phyloP scores from a whole-genome alignment of 2,797 vertebrate species.

The Sebastes taczanowskii region DNA sequence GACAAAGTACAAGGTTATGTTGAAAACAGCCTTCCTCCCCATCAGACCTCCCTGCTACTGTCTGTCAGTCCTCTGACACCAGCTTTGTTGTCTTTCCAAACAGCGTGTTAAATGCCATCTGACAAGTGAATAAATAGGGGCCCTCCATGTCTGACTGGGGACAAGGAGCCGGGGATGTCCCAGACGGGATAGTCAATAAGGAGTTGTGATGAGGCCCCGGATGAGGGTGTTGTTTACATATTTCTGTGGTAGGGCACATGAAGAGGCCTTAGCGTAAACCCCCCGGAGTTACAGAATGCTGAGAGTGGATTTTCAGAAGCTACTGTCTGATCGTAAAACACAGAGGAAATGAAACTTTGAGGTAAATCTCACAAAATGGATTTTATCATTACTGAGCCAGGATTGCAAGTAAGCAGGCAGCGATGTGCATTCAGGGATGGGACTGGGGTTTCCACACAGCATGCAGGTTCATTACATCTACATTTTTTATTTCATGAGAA shows the following conservation, averaged over 20 bases:
- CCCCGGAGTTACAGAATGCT: background rate
- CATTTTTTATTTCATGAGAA: background rate
- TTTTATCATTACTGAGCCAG: background rate
- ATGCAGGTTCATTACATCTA: background rate
- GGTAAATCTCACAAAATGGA: slow-evolving; percentile 5
- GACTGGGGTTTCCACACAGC: background rate
- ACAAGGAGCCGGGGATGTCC: slow-evolving; percentile 1
- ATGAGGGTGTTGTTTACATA: slow-evolving; percentile 45
- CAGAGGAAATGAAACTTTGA: slow-evolving; percentile 42
- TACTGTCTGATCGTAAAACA: background rate
- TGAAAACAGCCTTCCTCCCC: background rate
- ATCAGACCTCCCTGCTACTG: slow-evolving; percentile 11
- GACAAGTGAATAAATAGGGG: slow-evolving; percentile 62
- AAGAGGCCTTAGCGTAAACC: slow-evolving; percentile 6
- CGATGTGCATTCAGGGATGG: background rate
- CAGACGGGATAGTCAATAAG: slow-evolving; percentile 18
- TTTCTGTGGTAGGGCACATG: slow-evolving; percentile 16
- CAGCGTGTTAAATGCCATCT: slow-evolving; percentile 46
- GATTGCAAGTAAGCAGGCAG: background rate
- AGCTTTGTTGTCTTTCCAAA: slow-evolving; percentile 50
- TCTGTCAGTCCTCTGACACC: background rate
- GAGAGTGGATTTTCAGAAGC: slow-evolving; percentile 23
- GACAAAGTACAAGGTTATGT: background rate
- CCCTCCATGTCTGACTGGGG: background rate
- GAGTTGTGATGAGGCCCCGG: slow-evolving; percentile 24